These are phyloP conservation scores for Arctopsyche grandis DNA, from an alignment of 1,140 invertebrate genomes.

Conservation along the genomic window DNA sequence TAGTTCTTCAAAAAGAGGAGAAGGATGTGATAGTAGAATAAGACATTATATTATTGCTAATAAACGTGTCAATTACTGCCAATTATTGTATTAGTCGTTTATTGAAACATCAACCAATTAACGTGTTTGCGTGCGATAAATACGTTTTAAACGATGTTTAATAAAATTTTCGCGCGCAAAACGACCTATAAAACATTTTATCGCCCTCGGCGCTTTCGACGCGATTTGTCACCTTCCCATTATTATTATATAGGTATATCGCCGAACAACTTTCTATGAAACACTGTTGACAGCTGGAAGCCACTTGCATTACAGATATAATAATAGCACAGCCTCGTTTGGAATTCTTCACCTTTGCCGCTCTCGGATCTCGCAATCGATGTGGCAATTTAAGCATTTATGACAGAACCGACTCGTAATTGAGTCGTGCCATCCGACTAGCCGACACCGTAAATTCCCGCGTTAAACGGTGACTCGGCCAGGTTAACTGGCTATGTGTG, in stretches of 20 bases:
- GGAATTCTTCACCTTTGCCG: constrained; percentile 6
- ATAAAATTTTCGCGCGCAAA: background rate
- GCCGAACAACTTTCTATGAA: background rate
- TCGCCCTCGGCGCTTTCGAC: background rate
- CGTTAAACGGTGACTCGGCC: constrained; percentile 17
- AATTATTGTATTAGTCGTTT: no score
- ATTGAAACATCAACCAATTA: no score
- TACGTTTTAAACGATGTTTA: background rate
- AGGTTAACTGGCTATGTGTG: background rate
- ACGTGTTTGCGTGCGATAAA: no score
- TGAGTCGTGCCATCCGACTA: constrained; percentile 1
- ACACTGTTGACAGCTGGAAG: constrained; percentile 8
- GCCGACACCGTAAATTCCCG: constrained; percentile 8
- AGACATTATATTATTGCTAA: no score
- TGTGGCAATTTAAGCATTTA: constrained; percentile 26
- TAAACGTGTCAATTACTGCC: no score
- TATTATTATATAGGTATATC: no score
- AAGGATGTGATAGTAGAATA: no score
- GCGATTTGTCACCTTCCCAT: background rate
- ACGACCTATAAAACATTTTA: constrained; percentile 3
- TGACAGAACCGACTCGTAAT: constrained; percentile 14
- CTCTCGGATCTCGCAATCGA: background rate
- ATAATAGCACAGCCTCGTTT: background rate
- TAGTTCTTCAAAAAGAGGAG: no score
- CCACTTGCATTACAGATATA: no score